Evolutionary conservation across 1,140 invertebrate species (phyloP).

Genomic region (Epicauta chinensis): DNA sequence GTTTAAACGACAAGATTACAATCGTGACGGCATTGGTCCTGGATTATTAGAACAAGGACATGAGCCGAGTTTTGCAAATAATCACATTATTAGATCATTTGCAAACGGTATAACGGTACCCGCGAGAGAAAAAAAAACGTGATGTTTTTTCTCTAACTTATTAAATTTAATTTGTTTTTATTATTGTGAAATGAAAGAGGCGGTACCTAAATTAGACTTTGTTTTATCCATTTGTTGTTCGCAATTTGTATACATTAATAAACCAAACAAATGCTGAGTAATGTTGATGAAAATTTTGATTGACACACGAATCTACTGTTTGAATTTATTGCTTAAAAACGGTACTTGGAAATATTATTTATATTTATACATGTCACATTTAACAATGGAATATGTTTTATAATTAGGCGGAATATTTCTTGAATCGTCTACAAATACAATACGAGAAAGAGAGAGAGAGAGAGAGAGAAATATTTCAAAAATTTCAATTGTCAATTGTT

Average conservation of each 20-base stretch:
- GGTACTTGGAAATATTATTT: conserved; percentile 12
- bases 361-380: conserved; percentile 12
- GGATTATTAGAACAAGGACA: conserved; percentile 13
- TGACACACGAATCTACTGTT: conserved; percentile 15
- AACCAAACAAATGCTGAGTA: conserved; percentile 11
- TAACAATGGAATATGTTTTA: conserved; percentile 7
- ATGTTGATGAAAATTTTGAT: conserved; percentile 17
- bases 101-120: no score
- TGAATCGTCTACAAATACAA: background rate
- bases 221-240: conserved; percentile 4
- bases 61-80: conserved; percentile 4
- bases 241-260: no score
- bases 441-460: conserved; percentile 10
- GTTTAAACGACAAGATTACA: background rate
- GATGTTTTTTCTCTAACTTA: no score
- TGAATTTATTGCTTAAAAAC: conserved; percentile 14
- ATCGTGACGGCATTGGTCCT: conserved; percentile 7
- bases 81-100: conserved; percentile 11
- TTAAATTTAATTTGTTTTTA: no score
- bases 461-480: conserved; percentile 3
- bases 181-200: no score
- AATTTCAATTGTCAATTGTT: no score
- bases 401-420: conserved; percentile 13
- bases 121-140: no score
- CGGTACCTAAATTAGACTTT: conserved; percentile 5